Conservation (phyloP, 2,888 invertebrate genomes). For the Anthrax anthrax region DNA sequence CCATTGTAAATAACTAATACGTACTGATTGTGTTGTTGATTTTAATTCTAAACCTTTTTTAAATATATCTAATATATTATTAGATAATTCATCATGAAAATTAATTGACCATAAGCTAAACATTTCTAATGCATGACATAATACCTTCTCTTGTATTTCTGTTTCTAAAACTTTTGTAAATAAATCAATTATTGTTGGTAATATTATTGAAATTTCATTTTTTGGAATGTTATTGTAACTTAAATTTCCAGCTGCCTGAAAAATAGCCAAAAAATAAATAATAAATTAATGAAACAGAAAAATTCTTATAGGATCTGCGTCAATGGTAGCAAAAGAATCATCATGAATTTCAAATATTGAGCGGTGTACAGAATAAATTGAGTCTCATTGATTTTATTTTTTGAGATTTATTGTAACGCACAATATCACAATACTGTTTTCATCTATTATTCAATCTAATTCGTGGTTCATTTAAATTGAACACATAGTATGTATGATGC, state of each 20-base stretch:
- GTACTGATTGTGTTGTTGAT: slow-evolving; percentile 59
- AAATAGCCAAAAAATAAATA: not conserved
- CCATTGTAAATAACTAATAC: slow-evolving; percentile 65
- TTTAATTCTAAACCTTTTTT: slow-evolving; percentile 63
- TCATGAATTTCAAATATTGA: too few species aligned
- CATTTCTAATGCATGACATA: slow-evolving; percentile 67
- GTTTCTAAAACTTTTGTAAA: slow-evolving; percentile 65
- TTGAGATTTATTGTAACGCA: too few species aligned
- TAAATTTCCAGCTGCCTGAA: slow-evolving; percentile 54
- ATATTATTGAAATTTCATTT: slow-evolving; percentile 40
- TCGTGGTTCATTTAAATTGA: too few species aligned
- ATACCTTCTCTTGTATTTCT: slow-evolving; percentile 86
- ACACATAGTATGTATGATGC: too few species aligned
- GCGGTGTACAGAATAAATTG: too few species aligned
- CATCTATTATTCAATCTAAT: too few species aligned
- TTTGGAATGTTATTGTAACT: slow-evolving; percentile 52
- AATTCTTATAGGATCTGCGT: too few species aligned
- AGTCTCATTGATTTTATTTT: too few species aligned
- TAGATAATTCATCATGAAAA: slow-evolving; percentile 48
- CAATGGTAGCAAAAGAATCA: too few species aligned
- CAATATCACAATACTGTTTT: too few species aligned
- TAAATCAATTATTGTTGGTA: slow-evolving; percentile 47
- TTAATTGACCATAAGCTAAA: slow-evolving; percentile 64
- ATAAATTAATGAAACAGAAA: too few species aligned
- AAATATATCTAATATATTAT: slow-evolving; percentile 48